phyloP scores from a whole-genome alignment of 2,888 invertebrate species.

The Lamellibrachia satsuma region DNA sequence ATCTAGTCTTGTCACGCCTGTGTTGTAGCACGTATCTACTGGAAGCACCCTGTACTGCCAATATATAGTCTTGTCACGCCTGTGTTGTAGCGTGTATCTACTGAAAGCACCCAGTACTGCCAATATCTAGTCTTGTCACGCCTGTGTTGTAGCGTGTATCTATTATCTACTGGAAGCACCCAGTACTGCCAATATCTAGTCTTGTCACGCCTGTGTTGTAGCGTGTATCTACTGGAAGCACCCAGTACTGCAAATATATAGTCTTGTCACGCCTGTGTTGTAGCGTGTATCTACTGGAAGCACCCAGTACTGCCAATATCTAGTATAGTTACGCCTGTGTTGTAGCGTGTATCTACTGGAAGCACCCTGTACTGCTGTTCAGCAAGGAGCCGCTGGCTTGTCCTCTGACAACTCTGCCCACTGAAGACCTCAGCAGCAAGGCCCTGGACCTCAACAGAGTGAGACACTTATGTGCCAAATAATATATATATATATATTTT shows the following conservation, averaged over 20 bases:
- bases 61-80: neutral
- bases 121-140: neutral
- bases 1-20: neutral
- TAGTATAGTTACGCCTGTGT: neutral
- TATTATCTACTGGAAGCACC: conserved; percentile 90
- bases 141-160: conserved; percentile 47
- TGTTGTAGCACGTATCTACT: neutral
- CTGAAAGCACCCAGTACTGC: neutral
- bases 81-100: neutral
- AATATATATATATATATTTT: neutral
- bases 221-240: neutral
- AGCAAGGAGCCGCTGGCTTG: conserved; percentile 90
- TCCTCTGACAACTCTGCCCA: conserved; percentile 88
- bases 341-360: neutral
- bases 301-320: neutral
- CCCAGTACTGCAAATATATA: neutral
- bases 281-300: neutral
- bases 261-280: neutral
- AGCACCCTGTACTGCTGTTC: conserved; percentile 80
- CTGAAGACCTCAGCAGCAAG: conserved; percentile 87
- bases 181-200: neutral
- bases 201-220: neutral
- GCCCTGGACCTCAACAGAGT: conserved; percentile 94
- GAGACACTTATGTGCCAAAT: conserved; percentile 30
- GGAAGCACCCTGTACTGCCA: neutral